These are phyloP conservation scores for Apus apus DNA, from an alignment of 2,113 vertebrate species.

Conservation along the genomic window DNA sequence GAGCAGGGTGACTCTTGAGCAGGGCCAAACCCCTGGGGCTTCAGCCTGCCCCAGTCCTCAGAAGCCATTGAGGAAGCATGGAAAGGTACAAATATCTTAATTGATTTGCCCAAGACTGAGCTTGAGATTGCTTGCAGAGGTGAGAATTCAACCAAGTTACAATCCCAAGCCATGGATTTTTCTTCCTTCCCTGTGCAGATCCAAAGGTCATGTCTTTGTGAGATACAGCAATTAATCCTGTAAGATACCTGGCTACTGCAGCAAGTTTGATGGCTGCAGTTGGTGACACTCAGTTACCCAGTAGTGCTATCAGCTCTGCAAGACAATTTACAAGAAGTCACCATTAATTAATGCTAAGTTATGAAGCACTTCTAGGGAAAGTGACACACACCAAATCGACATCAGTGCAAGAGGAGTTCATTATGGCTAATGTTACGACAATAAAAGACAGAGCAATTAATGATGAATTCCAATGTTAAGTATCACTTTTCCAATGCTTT, in stretches of 20 bases:
- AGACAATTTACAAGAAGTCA: constrained; percentile 78
- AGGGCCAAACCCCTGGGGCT: fast-evolving
- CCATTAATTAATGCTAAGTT: constrained; percentile 78
- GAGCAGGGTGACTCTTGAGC: not conserved
- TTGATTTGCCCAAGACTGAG: not conserved
- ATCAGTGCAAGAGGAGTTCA: constrained; percentile 72
- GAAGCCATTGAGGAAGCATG: not conserved
- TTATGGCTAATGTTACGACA: constrained; percentile 67
- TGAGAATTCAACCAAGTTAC: not conserved
- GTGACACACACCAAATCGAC: constrained; percentile 64
- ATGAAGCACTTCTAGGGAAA: constrained; percentile 70
- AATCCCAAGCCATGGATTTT: not conserved
- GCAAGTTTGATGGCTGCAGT: constrained; percentile 37
- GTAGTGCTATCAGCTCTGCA: constrained; percentile 69
- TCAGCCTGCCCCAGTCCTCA: not conserved
- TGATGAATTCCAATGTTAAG: constrained; percentile 65
- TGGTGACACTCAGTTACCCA: constrained; percentile 69
- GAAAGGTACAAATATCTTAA: not conserved
- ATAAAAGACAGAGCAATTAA: constrained; percentile 71
- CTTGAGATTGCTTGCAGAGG: not conserved
- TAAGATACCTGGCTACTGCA: not conserved
- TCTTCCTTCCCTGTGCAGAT: not conserved
- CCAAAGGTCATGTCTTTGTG: not conserved
- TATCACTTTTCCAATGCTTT: constrained; percentile 65
- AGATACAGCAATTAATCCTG: constrained; percentile 43